Conservation (phyloP, 1,140 invertebrate species). For the Lordiphosa mommai region DNA sequence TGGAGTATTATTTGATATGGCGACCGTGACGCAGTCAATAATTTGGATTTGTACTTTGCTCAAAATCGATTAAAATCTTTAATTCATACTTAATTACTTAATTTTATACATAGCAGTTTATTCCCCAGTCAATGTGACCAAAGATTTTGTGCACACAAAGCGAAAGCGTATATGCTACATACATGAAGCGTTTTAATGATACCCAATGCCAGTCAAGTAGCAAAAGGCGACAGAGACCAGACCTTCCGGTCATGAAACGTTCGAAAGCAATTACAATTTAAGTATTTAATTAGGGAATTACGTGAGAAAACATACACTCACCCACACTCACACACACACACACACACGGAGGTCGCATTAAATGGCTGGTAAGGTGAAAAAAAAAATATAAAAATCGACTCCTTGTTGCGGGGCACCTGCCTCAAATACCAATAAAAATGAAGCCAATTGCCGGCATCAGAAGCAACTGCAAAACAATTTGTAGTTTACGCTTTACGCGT, state of each 20-base stretch:
- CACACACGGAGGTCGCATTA: conserved; percentile 27
- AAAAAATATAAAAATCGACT: conserved; percentile 37
- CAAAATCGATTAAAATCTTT: no score
- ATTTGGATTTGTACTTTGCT: no score
- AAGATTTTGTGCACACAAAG: no score
- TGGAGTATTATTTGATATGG: no score
- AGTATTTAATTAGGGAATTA: conserved; percentile 78
- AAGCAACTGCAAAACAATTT: conserved; percentile 63
- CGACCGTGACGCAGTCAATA: no score
- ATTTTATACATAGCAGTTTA: no score
- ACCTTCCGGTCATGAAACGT: conserved; percentile 34
- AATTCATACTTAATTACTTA: no score
- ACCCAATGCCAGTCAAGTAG: no score
- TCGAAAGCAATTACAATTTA: conserved; percentile 78
- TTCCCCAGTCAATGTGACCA: no score
- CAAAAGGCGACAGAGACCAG: neutral
- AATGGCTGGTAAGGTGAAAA: conserved; percentile 10
- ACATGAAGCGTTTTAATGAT: no score
- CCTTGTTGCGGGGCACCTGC: conserved; percentile 4
- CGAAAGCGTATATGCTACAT: no score
- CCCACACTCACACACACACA: conserved; percentile 13
- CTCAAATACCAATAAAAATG: conserved; percentile 65
- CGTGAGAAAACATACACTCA: conserved; percentile 67
- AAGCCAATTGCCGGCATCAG: conserved; percentile 64
- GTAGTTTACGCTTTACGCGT: conserved; percentile 69